phyloP scores from a whole-genome alignment of 2,797 vertebrate genomes.

The Taeniopygia guttata region DNA sequence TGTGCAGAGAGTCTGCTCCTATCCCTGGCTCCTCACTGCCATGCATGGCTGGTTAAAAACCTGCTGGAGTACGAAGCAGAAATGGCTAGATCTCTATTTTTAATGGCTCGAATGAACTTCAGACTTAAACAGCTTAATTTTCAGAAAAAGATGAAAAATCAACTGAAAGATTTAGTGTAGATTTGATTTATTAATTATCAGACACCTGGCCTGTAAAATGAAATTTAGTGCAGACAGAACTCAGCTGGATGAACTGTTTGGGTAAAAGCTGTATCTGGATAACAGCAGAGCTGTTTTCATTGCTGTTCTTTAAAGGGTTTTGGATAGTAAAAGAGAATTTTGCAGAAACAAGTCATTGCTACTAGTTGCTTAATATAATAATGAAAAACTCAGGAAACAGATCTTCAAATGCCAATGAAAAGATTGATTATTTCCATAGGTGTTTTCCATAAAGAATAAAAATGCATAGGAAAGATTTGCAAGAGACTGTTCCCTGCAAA shows the following conservation, averaged over 20 bases:
- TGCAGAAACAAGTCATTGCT: not conserved
- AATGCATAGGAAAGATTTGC: not conserved
- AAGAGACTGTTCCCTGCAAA: not conserved
- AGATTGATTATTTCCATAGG: not conserved
- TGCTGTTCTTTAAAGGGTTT: not conserved
- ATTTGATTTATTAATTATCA: conserved; percentile 29
- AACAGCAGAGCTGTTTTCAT: not conserved
- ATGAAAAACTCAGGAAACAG: not conserved
- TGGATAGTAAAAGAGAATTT: not conserved
- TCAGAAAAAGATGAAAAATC: not conserved
- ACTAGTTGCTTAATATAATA: not conserved
- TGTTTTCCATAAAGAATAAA: not conserved
- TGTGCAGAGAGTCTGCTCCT: not conserved
- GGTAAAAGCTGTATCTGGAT: not conserved
- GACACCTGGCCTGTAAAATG: not conserved
- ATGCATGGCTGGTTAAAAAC: not conserved
- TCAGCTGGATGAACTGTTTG: not conserved
- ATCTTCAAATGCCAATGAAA: not conserved
- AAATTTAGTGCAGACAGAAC: not conserved
- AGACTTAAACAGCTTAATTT: not conserved
- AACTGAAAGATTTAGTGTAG: not conserved
- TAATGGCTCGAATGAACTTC: not conserved
- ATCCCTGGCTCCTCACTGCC: not conserved
- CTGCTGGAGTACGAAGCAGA: not conserved
- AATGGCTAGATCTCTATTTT: not conserved